These are phyloP conservation scores for Syrmaticus mikado DNA, from an alignment of 2,113 vertebrate species.

Conservation along the genomic window DNA sequence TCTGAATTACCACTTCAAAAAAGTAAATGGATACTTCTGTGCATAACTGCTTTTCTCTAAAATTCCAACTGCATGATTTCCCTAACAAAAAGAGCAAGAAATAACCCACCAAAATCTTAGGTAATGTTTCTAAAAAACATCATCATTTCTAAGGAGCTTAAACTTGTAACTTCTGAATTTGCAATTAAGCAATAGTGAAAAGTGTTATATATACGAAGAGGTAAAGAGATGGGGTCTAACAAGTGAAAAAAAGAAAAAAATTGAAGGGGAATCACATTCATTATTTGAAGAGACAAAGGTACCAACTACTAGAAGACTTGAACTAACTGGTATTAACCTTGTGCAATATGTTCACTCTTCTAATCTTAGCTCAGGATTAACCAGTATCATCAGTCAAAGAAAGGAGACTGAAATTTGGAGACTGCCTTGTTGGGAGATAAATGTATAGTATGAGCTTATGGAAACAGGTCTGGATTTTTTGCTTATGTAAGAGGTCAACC, in stretches of 20 bases:
- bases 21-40: background rate
- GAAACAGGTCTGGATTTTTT: constrained; percentile 30
- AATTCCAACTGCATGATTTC: background rate
- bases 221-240: background rate
- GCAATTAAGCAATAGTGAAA: background rate
- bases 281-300: background rate
- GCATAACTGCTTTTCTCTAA: background rate
- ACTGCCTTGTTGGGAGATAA: background rate
- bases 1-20: background rate
- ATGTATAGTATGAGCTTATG: background rate
- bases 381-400: background rate
- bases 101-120: background rate
- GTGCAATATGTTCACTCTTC: background rate
- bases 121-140: background rate
- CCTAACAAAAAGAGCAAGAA: background rate
- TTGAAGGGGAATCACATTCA: background rate
- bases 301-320: background rate
- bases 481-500: background rate
- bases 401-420: background rate
- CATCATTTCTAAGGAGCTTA: background rate
- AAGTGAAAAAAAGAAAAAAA: background rate
- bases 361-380: constrained; percentile 15
- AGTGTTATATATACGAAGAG: background rate
- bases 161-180: background rate
- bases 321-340: background rate